phyloP scores from a whole-genome alignment of 2,888 invertebrate species.

The Anoplius nigerrimus region DNA sequence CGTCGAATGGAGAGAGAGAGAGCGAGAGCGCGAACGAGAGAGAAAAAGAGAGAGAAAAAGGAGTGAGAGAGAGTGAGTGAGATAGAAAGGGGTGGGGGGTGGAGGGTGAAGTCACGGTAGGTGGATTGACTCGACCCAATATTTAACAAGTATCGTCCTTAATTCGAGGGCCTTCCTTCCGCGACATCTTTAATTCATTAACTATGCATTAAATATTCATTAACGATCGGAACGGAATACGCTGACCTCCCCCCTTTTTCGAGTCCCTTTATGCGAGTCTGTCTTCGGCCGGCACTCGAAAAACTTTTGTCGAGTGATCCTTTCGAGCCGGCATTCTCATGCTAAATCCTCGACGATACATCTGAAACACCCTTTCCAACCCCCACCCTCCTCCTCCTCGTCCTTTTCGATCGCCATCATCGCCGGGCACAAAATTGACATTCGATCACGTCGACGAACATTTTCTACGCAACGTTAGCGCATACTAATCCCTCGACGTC shows the following conservation, averaged over 20 bases:
- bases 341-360: neutral
- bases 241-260: slow-evolving; percentile 33
- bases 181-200: slow-evolving; percentile 52
- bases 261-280: neutral
- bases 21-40: neutral
- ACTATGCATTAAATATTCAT: slow-evolving; percentile 46
- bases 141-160: neutral
- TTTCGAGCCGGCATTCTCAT: neutral
- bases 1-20: neutral
- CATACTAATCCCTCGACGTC: too few species aligned
- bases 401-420: neutral
- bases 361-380: neutral
- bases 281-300: neutral
- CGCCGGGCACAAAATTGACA: too few species aligned
- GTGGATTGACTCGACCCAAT: slow-evolving; percentile 10
- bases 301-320: neutral
- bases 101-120: neutral
- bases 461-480: too few species aligned
- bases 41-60: neutral
- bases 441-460: too few species aligned
- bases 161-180: slow-evolving; percentile 27
- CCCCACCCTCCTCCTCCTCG: neutral
- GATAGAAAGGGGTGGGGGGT: too few species aligned
- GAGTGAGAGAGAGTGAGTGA: neutral
- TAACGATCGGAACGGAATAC: slow-evolving; percentile 42